Conservation (phyloP, 2,113 vertebrate species). For the Heloderma charlesbogerti region DNA sequence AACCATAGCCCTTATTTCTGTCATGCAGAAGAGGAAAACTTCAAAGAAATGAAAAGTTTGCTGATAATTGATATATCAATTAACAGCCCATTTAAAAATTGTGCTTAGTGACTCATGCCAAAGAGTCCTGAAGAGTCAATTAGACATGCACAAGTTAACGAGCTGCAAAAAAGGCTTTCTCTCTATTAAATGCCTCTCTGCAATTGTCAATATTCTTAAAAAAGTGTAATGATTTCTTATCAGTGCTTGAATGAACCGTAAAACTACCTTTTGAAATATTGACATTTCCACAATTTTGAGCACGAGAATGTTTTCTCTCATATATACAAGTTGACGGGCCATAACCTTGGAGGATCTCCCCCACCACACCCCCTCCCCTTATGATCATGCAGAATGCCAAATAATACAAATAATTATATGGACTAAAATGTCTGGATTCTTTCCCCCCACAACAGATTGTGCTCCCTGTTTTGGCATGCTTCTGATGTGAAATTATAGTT, state of each 20-base stretch:
- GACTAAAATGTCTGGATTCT: conserved; percentile 24
- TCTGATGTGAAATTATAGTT: conserved; percentile 44
- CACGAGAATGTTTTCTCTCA: conserved; percentile 71
- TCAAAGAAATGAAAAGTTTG: conserved; percentile 23
- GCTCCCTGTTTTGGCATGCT: conserved; percentile 33
- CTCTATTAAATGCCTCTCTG: conserved; percentile 76
- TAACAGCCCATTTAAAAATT: conserved; percentile 49
- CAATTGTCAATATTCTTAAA: conserved; percentile 80
- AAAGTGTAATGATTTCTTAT: conserved; percentile 84
- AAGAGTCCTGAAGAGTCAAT: conserved; percentile 78
- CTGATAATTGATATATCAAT: conserved; percentile 49
- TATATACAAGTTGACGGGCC: conserved; percentile 68
- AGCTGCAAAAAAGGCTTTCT: conserved; percentile 77
- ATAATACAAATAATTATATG: conserved; percentile 40
- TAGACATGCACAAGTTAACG: conserved; percentile 79
- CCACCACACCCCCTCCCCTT: conserved; percentile 11
- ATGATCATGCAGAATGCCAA: conserved; percentile 31
- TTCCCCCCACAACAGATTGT: background rate
- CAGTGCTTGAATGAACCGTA: conserved; percentile 81
- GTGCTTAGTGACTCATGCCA: conserved; percentile 77
- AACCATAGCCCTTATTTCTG: conserved; percentile 13
- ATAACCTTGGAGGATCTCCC: conserved; percentile 60
- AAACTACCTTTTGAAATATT: conserved; percentile 84
- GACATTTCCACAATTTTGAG: conserved; percentile 83
- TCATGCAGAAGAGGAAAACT: conserved; percentile 22